These are phyloP conservation scores for Camponotus pennsylvanicus DNA, from an alignment of 1,140 invertebrate genomes.

Conservation along the genomic window DNA sequence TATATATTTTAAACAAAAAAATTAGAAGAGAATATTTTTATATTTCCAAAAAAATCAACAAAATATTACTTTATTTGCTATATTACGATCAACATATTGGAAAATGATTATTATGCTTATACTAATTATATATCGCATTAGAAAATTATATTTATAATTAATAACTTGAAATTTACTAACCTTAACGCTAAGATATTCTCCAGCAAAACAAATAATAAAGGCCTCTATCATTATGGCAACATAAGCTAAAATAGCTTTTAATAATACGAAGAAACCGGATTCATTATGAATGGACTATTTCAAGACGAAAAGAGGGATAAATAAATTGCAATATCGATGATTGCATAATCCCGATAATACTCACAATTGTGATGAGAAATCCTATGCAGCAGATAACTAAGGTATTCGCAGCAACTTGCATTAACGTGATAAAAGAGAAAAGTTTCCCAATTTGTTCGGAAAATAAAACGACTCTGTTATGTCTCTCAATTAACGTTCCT, in stretches of 20 bases:
- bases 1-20: too few relatives aligned
- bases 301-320: background rate
- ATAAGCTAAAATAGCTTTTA: constrained; percentile 29
- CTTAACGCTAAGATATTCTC: constrained; percentile 59
- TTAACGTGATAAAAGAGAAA: constrained; percentile 46
- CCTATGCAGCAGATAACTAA: constrained; percentile 46
- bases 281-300: constrained; percentile 36
- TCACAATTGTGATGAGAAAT: constrained; percentile 45
- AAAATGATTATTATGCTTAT: too few relatives aligned
- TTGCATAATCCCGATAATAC: background rate
- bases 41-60: too few relatives aligned
- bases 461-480: constrained; percentile 47
- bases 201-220: constrained; percentile 61
- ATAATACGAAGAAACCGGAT: background rate
- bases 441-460: constrained; percentile 29
- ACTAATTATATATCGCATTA: background rate
- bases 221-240: constrained; percentile 38
- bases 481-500: constrained; percentile 24
- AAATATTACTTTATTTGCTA: too few relatives aligned
- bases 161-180: constrained; percentile 15
- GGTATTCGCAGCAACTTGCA: constrained; percentile 57
- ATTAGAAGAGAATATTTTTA: too few relatives aligned
- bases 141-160: background rate
- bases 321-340: background rate
- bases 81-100: too few relatives aligned